These are phyloP conservation scores for Phenganax stokvisi DNA, from an alignment of 92 coral and sea anemone genomes.

Conservation along the genomic window DNA sequence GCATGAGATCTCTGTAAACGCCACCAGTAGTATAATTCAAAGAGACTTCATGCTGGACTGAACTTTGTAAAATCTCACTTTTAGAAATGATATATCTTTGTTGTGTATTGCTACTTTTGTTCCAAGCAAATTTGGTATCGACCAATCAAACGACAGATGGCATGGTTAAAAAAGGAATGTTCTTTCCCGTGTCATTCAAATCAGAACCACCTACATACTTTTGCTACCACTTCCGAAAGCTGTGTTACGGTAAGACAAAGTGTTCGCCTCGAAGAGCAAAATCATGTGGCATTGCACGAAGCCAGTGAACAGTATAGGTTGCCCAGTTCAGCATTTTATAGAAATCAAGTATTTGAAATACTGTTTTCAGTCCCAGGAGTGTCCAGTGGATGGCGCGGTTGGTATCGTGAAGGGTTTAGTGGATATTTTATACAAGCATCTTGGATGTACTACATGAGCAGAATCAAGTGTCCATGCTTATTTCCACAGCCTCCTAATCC, in stretches of 20 bases:
- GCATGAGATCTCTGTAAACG: too few relatives aligned
- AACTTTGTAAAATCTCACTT: background rate
- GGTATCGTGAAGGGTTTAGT: slow-evolving; percentile 37
- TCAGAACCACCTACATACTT: slow-evolving; percentile 23
- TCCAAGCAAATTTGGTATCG: background rate
- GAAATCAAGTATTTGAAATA: background rate
- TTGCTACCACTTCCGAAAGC: slow-evolving; percentile 34
- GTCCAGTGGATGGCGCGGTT: slow-evolving; percentile 41
- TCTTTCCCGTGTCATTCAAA: slow-evolving; percentile 7
- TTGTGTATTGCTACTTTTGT: slow-evolving; percentile 3
- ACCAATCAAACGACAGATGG: background rate
- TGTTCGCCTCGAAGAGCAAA: too few relatives aligned
- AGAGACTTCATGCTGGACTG: background rate
- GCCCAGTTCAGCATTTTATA: too few relatives aligned
- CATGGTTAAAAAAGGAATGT: slow-evolving; percentile 28
- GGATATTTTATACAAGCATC: slow-evolving; percentile 27
- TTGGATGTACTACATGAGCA: slow-evolving; percentile 35
- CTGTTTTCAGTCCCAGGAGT: slow-evolving; percentile 17
- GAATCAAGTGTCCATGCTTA: slow-evolving; percentile 21
- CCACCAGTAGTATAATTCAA: background rate
- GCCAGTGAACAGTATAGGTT: too few relatives aligned
- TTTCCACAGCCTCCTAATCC: slow-evolving; percentile 27
- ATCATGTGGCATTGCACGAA: too few relatives aligned
- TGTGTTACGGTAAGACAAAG: slow-evolving; percentile 27
- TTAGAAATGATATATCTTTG: slow-evolving; percentile 11